A percentile compares a stretch with the other conserved stretches of the same genome.
Conservation (phyloP, 1,140 invertebrate species). For the Sipha flava region DNA sequence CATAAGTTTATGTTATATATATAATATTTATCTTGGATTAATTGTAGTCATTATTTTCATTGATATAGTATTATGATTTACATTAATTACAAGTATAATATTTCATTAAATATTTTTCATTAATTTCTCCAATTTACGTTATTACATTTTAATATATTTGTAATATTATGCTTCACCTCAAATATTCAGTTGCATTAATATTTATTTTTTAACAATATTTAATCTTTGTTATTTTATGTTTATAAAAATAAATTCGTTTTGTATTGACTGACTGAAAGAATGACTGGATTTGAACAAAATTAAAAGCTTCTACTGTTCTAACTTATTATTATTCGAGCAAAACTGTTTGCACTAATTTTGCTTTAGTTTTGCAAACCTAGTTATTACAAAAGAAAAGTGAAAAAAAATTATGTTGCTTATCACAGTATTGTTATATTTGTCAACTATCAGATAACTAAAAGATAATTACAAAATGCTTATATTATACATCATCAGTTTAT, state of each 20-base stretch:
- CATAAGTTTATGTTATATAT: background rate
- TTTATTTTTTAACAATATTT: conserved; percentile 3
- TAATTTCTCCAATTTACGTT: background rate
- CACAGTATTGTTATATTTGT: conserved; percentile 29
- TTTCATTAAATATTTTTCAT: background rate
- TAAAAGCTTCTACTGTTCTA: background rate
- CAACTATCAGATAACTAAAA: background rate
- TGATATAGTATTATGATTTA: background rate
- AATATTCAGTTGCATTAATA: background rate
- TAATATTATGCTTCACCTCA: background rate
- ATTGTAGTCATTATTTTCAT: background rate
- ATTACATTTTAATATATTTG: background rate
- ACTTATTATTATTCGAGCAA: background rate
- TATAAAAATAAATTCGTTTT: background rate
- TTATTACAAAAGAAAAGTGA: background rate
- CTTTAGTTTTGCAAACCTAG: too few species aligned
- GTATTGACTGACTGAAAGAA: conserved; percentile 20
- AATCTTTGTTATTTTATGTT: background rate
- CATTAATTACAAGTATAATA: background rate
- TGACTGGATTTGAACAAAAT: background rate
- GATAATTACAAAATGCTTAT: background rate
- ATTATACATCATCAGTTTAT: too few species aligned
- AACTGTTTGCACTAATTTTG: too few species aligned
- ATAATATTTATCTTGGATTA: background rate
- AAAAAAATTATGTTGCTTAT: too few species aligned